phyloP scores from a whole-genome alignment of 2,797 vertebrate genomes.

The Platalea minor region DNA sequence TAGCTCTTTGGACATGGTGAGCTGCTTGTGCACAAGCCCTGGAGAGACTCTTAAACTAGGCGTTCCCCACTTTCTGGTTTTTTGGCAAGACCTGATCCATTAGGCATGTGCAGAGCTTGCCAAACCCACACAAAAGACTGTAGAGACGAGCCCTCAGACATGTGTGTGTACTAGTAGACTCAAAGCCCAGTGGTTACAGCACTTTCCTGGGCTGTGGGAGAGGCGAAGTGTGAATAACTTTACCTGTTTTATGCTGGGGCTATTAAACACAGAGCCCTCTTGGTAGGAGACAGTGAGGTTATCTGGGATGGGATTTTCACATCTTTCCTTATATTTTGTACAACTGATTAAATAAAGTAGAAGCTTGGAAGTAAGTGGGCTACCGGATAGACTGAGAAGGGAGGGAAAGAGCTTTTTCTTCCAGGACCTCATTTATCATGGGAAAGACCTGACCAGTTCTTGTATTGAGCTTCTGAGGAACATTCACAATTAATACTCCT shows the following conservation, averaged over 20 bases:
- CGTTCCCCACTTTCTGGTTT: background rate
- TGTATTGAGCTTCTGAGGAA: background rate
- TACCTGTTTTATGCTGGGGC: background rate
- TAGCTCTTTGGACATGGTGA: constrained; percentile 10
- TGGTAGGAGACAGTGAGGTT: background rate
- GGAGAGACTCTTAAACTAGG: constrained; percentile 15
- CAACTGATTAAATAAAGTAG: background rate
- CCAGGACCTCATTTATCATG: background rate
- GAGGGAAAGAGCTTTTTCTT: background rate
- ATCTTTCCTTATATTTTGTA: background rate
- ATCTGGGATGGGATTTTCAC: background rate
- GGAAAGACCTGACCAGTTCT: background rate
- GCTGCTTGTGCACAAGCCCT: constrained; percentile 19
- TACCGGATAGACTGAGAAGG: background rate
- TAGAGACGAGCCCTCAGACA: constrained; percentile 30
- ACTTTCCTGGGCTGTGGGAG: constrained; percentile 1
- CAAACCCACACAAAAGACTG: constrained; percentile 61
- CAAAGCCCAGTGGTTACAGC: background rate
- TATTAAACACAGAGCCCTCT: background rate
- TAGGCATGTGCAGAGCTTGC: constrained; percentile 38
- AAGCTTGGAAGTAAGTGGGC: background rate
- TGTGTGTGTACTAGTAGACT: constrained; percentile 8
- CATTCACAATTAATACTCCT: background rate
- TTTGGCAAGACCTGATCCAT: constrained; percentile 32
- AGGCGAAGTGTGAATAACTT: background rate